Base-by-base conservation (phyloP, 2,888 invertebrate genomes). In the Agrotis exclamationis region DNA sequence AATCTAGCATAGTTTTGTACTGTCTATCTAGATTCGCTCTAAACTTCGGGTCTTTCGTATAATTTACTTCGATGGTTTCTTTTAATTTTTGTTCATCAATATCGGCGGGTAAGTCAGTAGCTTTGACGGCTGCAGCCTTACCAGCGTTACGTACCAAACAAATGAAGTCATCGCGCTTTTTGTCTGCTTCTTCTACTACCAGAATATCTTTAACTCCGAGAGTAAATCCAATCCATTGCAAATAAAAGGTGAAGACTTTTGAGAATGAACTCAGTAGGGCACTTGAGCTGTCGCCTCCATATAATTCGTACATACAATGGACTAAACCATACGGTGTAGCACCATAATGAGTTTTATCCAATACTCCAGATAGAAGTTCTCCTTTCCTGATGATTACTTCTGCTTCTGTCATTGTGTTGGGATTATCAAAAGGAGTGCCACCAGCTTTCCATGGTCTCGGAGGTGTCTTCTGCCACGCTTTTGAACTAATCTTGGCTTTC, bases 271-370 rank as follows among this genome's bases (percentile, higher is more conserved):
- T 99, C 14, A 99, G 94, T 53, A 99, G 92, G 63, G 97, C 97
- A 59, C 98, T 98, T 0, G 99, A 98, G 77, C 97, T 97, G 28
- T 97, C 96, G 1, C 99, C 99, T 0, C 99, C 99, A 93, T 99
- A 99, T 45, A 99, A 93, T 97, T 98, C 99, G 93, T 98, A 99
- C 94, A 99, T 98, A 88, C 98, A 98, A 92, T 99, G 99, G 22
- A 99, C 97, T 45, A 99, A 97, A 83, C 99, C 99, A 91, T 98
- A 99, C 0, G 98, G 98, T 0, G 99, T 99, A 3, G 99, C 98
- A 18, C 99, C 99, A 90, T 98, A 99, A 90, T 99, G 99, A 14
- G 98, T 98, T 95, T 99, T 99, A 93, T 99, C 99, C 70, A 99
- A 96, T 56, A 99, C 98, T 9, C 99, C 99, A 82, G 97, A 97